phyloP scores from a whole-genome alignment of 2,797 vertebrate genomes.

The Sternarchorhynchus goeldii region DNA sequence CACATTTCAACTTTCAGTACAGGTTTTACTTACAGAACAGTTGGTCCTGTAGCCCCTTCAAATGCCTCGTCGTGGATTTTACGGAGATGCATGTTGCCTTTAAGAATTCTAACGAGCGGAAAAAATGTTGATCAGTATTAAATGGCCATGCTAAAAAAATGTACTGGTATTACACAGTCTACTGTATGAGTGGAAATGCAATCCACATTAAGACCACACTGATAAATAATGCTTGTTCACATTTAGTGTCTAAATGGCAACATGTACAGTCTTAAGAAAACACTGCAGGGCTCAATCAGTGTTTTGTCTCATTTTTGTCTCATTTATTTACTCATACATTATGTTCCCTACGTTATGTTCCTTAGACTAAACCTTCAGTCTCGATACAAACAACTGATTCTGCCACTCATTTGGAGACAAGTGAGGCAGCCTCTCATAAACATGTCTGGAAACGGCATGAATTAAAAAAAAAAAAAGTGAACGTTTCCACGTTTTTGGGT shows the following conservation, averaged over 20 bases:
- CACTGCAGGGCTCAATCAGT: constrained; percentile 66
- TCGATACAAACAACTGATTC: constrained; percentile 35
- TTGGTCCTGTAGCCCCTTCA: constrained; percentile 82
- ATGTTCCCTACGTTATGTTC: constrained; percentile 56
- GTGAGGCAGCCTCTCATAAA: constrained; percentile 6
- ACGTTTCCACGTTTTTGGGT: background rate
- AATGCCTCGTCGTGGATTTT: constrained; percentile 83
- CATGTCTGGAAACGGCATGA: constrained; percentile 18
- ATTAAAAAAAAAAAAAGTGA: background rate
- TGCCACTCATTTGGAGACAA: constrained; percentile 27
- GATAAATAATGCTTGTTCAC: constrained; percentile 64
- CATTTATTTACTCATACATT: constrained; percentile 65
- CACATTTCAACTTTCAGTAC: background rate
- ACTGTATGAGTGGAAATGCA: background rate
- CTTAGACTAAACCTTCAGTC: constrained; percentile 52
- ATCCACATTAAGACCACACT: constrained; percentile 42
- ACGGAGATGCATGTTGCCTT: constrained; percentile 79
- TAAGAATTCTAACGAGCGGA: constrained; percentile 77
- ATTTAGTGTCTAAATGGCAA: constrained; percentile 43
- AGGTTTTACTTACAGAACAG: constrained; percentile 78
- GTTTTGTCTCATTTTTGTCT: constrained; percentile 71
- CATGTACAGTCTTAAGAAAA: constrained; percentile 56
- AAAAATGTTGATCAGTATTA: background rate
- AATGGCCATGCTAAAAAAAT: background rate
- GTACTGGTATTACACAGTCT: constrained; percentile 10